phyloP scores from a whole-genome alignment of 1,140 invertebrate genomes.

The Euschistus heros region DNA sequence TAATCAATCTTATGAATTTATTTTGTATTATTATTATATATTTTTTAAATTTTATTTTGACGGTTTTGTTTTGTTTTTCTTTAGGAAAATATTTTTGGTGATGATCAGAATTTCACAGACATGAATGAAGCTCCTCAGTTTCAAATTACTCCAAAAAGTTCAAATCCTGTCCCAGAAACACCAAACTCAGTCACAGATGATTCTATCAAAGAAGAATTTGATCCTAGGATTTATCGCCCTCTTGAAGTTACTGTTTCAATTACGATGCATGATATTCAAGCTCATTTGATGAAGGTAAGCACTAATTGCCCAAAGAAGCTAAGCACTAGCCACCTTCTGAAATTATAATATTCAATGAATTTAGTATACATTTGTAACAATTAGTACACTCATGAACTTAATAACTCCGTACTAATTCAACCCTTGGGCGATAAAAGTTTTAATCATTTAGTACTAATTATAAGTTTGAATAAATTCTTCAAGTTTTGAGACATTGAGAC shows the following conservation, averaged over 20 bases:
- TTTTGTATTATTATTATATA: not conserved
- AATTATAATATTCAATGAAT: no score
- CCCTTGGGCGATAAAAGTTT: no score
- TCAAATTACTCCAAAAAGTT: conserved; percentile 19
- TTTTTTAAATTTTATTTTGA: not conserved
- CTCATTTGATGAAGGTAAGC: conserved; percentile 68
- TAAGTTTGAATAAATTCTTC: no score
- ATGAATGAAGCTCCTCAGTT: conserved; percentile 44
- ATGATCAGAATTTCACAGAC: conserved; percentile 86
- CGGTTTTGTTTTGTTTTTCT: conserved; percentile 9
- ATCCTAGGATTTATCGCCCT: conserved; percentile 76
- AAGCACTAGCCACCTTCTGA: no score
- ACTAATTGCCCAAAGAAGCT: not conserved
- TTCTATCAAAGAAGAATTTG: conserved; percentile 51
- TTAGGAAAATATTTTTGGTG: conserved; percentile 90
- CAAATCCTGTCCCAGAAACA: conserved; percentile 37
- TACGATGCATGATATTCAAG: conserved; percentile 92
- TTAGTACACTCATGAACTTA: no score
- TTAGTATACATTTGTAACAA: no score
- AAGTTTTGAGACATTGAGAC: no score
- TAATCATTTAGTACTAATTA: no score
- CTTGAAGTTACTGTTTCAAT: conserved; percentile 84
- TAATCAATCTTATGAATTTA: not conserved
- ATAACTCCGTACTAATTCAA: no score
- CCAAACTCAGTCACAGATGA: conserved; percentile 43